A percentile compares a stretch with the other conserved stretches of the same genome.
Conservation (phyloP, 2,888 invertebrate genomes). For the Lacanobia wlatinum region DNA sequence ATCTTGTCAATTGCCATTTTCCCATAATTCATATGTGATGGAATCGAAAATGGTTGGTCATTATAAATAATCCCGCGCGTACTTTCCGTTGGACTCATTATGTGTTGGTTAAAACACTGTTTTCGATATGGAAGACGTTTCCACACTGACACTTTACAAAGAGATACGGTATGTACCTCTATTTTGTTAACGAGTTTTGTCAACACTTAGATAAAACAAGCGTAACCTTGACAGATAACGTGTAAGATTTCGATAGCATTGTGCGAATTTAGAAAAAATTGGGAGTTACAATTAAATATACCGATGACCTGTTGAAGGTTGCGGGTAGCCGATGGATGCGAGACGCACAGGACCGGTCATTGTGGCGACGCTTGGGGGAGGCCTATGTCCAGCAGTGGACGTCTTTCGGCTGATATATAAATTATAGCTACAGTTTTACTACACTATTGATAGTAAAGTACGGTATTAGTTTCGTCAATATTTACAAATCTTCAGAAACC, state of each 20-base stretch:
- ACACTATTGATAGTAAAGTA: no score
- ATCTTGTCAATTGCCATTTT: slow-evolving; percentile 72
- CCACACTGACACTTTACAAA: slow-evolving; percentile 4
- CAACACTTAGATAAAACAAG: slow-evolving; percentile 15
- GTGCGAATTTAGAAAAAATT: neutral
- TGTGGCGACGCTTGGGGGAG: no score
- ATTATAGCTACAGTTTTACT: no score
- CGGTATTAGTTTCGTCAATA: no score
- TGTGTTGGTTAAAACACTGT: slow-evolving; percentile 25
- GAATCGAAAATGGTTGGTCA: slow-evolving; percentile 69
- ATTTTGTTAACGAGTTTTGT: slow-evolving; percentile 3
- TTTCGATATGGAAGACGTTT: slow-evolving; percentile 13
- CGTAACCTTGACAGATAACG: slow-evolving; percentile 45
- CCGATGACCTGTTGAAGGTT: no score
- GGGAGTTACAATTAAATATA: no score
- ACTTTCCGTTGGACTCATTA: slow-evolving; percentile 41
- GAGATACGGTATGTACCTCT: slow-evolving; percentile 10
- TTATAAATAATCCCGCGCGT: slow-evolving; percentile 70
- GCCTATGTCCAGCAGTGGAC: no score
- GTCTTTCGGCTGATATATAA: no score
- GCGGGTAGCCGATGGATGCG: no score
- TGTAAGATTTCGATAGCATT: neutral
- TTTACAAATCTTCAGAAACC: no score
- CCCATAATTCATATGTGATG: slow-evolving; percentile 79
- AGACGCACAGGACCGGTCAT: no score